Percentiles rank a stretch among this genome's conserved stretches.
phyloP scores from a whole-genome alignment of 2,797 vertebrate genomes.

The Macropus fuliginosus region DNA sequence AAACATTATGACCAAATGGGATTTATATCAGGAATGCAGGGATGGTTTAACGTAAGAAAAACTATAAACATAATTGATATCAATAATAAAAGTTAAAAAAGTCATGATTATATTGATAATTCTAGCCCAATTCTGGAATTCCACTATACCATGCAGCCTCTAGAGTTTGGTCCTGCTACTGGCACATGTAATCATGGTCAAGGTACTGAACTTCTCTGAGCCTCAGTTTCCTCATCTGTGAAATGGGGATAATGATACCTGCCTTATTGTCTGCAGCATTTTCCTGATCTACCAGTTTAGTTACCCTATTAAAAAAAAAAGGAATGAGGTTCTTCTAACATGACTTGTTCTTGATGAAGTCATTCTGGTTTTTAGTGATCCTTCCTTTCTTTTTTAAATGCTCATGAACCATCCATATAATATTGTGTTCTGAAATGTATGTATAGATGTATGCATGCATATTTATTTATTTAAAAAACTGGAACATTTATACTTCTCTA shows the following conservation, averaged over 20 bases:
- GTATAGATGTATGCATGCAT: not conserved
- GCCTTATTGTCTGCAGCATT: not conserved
- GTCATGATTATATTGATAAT: not conserved
- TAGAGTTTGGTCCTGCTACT: not conserved
- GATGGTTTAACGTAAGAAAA: not conserved
- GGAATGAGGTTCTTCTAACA: not conserved
- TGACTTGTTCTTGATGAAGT: not conserved
- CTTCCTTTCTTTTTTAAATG: not conserved
- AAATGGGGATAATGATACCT: not conserved
- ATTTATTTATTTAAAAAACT: not conserved
- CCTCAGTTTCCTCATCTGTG: not conserved
- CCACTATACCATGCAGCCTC: not conserved
- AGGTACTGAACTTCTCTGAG: not conserved
- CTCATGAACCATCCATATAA: not conserved
- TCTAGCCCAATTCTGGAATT: too few species aligned
- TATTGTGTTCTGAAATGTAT: not conserved
- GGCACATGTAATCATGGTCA: not conserved
- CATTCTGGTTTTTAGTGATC: not conserved
- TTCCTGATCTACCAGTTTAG: not conserved
- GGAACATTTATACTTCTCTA: not conserved
- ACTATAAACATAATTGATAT: not conserved
- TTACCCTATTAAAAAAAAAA: not conserved
- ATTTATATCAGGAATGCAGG: not conserved
- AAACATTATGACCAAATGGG: not conserved
- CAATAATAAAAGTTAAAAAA: not conserved